Evolutionary conservation across 2,888 invertebrate genomes (phyloP).

Genomic region (Leistus spinibarbis): DNA sequence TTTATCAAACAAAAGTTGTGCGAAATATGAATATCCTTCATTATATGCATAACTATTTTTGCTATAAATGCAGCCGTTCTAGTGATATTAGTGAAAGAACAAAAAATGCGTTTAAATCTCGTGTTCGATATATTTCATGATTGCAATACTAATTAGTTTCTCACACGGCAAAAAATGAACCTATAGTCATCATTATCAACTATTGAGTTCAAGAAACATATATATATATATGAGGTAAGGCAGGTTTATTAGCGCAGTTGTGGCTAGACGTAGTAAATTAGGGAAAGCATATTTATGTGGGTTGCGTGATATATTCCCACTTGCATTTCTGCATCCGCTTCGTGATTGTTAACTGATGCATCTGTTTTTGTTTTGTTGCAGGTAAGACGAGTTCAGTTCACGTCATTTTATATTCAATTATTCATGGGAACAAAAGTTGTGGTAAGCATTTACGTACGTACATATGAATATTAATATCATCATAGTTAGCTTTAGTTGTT

Average conservation of each 20-base stretch:
- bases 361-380: constrained; percentile 12
- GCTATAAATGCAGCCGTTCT: too few species aligned
- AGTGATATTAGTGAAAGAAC: too few species aligned
- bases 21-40: too few species aligned
- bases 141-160: too few species aligned
- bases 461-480: constrained; percentile 19
- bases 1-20: too few species aligned
- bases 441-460: constrained; percentile 17
- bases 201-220: too few species aligned
- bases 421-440: constrained; percentile 7
- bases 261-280: neutral
- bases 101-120: too few species aligned
- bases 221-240: too few species aligned
- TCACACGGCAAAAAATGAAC: too few species aligned
- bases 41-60: too few species aligned
- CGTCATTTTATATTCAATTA: constrained; percentile 25
- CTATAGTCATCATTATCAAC: too few species aligned
- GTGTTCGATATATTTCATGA: too few species aligned
- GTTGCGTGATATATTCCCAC: neutral
- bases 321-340: neutral
- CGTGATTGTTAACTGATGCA: neutral
- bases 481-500: neutral
- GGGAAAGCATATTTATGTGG: neutral
- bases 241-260: neutral
- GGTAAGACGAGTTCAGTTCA: constrained; percentile 5